Evolutionary conservation across 2,797 vertebrate species (phyloP), one percentile per base, ranked within the genome.

Genomic region (Sparus aurata): DNA sequence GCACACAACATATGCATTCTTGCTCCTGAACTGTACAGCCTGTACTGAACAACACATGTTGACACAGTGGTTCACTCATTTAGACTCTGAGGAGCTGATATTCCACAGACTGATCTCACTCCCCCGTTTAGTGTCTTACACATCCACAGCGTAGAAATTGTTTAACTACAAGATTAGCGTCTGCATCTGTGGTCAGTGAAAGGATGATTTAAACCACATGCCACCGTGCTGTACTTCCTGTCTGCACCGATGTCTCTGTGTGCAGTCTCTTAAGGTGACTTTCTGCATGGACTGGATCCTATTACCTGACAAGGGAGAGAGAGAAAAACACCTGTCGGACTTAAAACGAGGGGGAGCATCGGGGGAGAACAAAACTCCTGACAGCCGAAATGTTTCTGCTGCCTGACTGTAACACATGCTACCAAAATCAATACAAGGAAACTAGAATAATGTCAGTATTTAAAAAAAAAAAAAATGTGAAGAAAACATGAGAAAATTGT

Each of bases 1-100:
- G 66, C 52, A 50, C 83, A 63, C 62, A 74, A 38, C 1, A 9
- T 59, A 70, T 64, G 61, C 69, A 61, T 82, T 82, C 72, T 69
- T 75, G 38, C 34, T 74, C 38, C 15, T 47, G 77, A 60, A 50
- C 59, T 59, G 79, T 22, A 77, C 66, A 60, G 34, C 52, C 64
- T 75, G 74, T 75, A 58, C 77, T 65, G 57, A 68, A 62, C 72
- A 49, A 61, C 50, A 62, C 18, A 25, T 75, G 62, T 45, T 62
- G 20, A 64, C 30, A 38, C 3, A n/a, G 59, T 25, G 27, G 52
- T 52, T 17, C 54, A 55, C n/a, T 20, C 57, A 34, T 59, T 47
- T 45, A 62, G 38, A 38, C 38, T 41, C 49, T 3, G 18, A 67
- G 41, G 11, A 41, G 58, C n/a, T 22, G 18, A 22, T 66, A 58